Base-by-base conservation (phyloP, 2,888 invertebrate species). In the Eupithecia abbreviata region DNA sequence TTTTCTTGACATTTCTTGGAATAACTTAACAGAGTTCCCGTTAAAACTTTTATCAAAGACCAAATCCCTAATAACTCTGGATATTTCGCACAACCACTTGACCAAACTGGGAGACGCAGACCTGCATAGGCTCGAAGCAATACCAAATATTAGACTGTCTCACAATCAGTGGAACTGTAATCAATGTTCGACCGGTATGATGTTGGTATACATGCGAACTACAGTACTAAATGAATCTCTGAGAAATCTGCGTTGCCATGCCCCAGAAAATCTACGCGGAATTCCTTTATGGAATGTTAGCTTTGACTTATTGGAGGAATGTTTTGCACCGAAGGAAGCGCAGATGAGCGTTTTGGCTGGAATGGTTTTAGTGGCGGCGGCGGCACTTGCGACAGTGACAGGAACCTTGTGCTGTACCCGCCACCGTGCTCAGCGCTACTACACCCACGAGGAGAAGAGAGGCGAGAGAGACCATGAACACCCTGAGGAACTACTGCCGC, bases 381-480 rank as follows among this genome's bases (percentile, higher is more conserved):
- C 93, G 0, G 88, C 94, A 55, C 77, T 94, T 47, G 91, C 96
- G 3, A 96, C 96, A 0, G 95, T 96, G 58, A 94, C 96, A 2
- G 95, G 95, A 0, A 96, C 96, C 3, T 92, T 97, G 73, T 96
- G 96, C 84, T 97, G 97, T 84, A 96, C 97, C 83, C 95, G 97
- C 67, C 96, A 96, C 77, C 96, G 97, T 81, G 96, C 97, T 5
- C 96, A 97, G 5, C 96, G 96, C 70, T 98, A 98, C 90, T 98
- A 98, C 89, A 98, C 98, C 12, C 96, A 97, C 87, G 98, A 98
- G 90, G 97, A 97, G 87, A 96, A 96, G 81, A 87, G 93, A 2
- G 87, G 90, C 9, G 92, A 92, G 81, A 92, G 89, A 70, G 90
- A 90, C 71, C 91, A 89, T 72, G 93, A 94, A 0, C 92, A 92